A percentile compares a stretch with the other conserved stretches of the same genome.
phyloP scores from a whole-genome alignment of 2,797 vertebrate species.

The Acridotheres tristis region DNA sequence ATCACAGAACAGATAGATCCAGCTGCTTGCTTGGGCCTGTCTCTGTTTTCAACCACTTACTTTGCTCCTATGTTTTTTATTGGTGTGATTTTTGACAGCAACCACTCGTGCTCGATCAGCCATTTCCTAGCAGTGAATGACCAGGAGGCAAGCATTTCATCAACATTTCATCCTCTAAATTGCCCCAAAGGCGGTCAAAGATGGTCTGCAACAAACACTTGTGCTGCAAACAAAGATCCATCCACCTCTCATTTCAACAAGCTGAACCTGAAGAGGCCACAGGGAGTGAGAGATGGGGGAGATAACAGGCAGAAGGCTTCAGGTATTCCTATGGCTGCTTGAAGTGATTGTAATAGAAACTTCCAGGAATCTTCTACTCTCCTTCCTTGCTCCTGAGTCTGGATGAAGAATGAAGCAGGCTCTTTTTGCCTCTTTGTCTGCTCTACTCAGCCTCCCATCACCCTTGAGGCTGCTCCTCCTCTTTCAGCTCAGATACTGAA shows the following conservation, averaged over 20 bases:
- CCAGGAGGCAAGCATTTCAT: conserved; percentile 21
- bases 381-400: not conserved
- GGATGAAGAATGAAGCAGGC: not conserved
- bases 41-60: not conserved
- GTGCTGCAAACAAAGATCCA: not conserved
- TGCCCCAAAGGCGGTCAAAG: not conserved
- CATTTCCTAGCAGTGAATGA: not conserved
- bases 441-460: not conserved
- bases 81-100: conserved; percentile 13
- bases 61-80: conserved; percentile 18
- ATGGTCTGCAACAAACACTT: not conserved
- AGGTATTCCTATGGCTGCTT: not conserved
- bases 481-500: not conserved
- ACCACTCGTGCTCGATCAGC: not conserved
- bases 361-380: not conserved
- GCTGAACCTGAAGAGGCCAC: not conserved
- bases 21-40: not conserved
- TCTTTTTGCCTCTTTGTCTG: not conserved
- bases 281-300: not conserved
- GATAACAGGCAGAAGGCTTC: not conserved
- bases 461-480: not conserved
- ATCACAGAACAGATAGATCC: not conserved
- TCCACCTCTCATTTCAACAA: not conserved
- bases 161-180: conserved; percentile 7
- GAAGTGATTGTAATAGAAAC: not conserved